Evolutionary conservation across 1,140 invertebrate genomes (phyloP), one percentile per base, ranked within the genome.

Genomic region (Neomicropteryx cornuta): DNA sequence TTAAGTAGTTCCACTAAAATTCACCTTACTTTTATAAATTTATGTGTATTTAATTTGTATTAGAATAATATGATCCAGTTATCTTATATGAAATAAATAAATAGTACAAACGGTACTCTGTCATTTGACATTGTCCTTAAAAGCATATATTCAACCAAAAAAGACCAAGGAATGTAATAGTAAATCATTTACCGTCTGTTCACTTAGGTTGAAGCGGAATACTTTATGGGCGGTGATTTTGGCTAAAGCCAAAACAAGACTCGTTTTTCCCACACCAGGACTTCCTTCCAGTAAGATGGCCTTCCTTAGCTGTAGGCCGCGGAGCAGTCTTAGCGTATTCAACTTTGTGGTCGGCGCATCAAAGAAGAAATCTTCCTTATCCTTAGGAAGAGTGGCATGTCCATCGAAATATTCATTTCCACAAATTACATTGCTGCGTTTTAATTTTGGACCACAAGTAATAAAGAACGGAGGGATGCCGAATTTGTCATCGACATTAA

Each of bases 201-300:
- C 96, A 28, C 94, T 98, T 10, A 99, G 71, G 75, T 99, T 99
- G 30, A 99, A 93, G 24, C 97, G 68, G 11, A 94, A 79, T 5
- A 98, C 71, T 50, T 72, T 71, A 58, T 93, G 75, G 1, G 88
- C 85, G 18, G 89, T 79, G 3, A 77, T 75, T 58, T 80, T 83
- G 0, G 93, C 94, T 13, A 99, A 67, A n/a, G 92, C 91, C 32
- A 81, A 77, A 2, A 99, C 82, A 30, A 97, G 68, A 53, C 88
- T 95, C 0, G 96, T 98, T 68, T 99, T 99, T 3, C 97, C 97
- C 24, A 97, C 94, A 3, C 97, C 94, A 2, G 97, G 97, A 56
- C 88, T 92, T 11, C 97, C 97, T 74, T 99, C 97, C 19, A 99
- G 58, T 33, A 99, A 71, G 36, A 99, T 77, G 1, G 96, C 93